Base-by-base conservation (phyloP, 2,888 invertebrate species). In the Acanthosepion lycidas region DNA sequence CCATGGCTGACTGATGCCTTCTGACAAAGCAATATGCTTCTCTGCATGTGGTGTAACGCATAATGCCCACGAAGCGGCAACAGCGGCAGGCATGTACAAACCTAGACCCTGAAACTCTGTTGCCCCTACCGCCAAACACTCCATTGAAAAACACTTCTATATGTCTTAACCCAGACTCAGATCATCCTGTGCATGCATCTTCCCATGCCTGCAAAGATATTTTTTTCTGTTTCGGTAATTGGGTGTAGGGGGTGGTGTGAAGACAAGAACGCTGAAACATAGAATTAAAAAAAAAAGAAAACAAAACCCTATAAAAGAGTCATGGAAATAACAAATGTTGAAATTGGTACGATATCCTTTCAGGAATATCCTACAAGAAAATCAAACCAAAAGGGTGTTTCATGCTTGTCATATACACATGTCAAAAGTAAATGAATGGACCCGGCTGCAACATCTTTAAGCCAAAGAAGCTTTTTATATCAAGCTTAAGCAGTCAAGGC, bases 1-100 rank as follows among this genome's bases (percentile, higher is more conserved):
- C 78, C n/a, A 78, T 78, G 78, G 15, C 78, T 78, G 78, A 78
- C n/a, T 78, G 78, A 78, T 78, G n/a, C n/a, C 78, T 78, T 78
- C 78, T 78, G 78, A 78, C 78, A 78, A 78, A 78, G 78, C 78
- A n/a, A 78, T 78, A 78, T 33, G 78, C 78, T 78, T n/a, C 23
- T 33, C n/a, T 78, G 78, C n/a, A 78, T 33, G 78, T n/a, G n/a
- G 78, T 78, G 78, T 78, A 78, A 78, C 78, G 78, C n/a, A 78
- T 78, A 78, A 78, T 78, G 78, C 78, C n/a, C 78, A 78, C n/a
- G n/a, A 18, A 78, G n/a, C n/a, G n/a, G 78, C 64, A 64, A 64
- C 64, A 26, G 26, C 28, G 64, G 64, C 64, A 64, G 64, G 64
- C 78, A 78, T 78, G n/a, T 78, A 78, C 78, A 78, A 33, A 78